Percentiles rank a stretch among this genome's conserved stretches.
phyloP scores from a whole-genome alignment of 2,888 invertebrate genomes.

The Monopis laevigella region DNA sequence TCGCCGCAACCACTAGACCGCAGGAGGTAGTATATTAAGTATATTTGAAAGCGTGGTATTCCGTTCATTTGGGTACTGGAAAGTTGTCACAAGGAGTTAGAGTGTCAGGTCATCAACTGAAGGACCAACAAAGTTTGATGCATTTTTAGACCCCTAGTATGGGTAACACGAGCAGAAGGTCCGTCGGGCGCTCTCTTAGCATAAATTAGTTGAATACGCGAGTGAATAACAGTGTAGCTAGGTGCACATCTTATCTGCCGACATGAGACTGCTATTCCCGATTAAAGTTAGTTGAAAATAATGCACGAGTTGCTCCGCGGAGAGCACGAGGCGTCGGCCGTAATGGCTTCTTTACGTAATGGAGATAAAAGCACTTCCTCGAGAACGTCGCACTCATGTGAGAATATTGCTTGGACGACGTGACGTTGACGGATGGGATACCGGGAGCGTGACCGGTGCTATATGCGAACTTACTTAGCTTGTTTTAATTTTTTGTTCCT shows the following conservation, averaged over 20 bases:
- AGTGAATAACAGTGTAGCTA: constrained; percentile 6
- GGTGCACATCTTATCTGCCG: constrained; percentile 10
- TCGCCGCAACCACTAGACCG: too few relatives aligned
- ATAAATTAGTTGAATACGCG: constrained; percentile 8
- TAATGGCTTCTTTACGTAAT: constrained; percentile 46
- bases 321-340: constrained; percentile 32
- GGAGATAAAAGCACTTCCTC: constrained; percentile 48
- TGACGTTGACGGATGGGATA: constrained; percentile 46
- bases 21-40: too few relatives aligned
- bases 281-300: constrained; percentile 36
- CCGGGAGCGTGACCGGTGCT: constrained; percentile 29
- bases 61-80: too few relatives aligned
- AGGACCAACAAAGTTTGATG: too few relatives aligned
- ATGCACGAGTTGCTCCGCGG: constrained; percentile 23
- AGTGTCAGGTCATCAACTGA: too few relatives aligned
- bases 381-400: constrained; percentile 34
- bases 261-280: constrained; percentile 45
- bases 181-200: not conserved
- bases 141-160: too few relatives aligned
- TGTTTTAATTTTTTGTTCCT: too few relatives aligned
- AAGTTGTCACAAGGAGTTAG: too few relatives aligned
- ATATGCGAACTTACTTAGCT: too few relatives aligned
- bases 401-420: constrained; percentile 36
- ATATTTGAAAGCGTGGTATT: too few relatives aligned
- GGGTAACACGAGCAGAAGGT: not conserved